These are phyloP conservation scores for Chydorus sphaericus DNA, from an alignment of 2,888 invertebrate genomes.

Conservation along the genomic window DNA sequence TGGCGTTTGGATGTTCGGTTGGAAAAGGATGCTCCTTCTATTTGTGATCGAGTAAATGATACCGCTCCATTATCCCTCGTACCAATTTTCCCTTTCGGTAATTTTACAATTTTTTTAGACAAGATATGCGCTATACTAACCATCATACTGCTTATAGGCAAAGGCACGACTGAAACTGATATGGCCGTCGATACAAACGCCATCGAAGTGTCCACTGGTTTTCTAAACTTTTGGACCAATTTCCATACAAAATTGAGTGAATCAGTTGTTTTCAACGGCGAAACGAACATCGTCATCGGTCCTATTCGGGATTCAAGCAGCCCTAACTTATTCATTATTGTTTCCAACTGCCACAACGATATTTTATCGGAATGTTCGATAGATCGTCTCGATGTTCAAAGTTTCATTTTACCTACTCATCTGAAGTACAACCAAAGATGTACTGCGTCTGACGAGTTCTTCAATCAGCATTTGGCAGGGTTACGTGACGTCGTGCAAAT, in stretches of 20 bases:
- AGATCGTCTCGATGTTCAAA: constrained; percentile 1
- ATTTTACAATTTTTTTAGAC: background rate
- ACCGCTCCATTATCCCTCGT: background rate
- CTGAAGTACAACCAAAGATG: background rate
- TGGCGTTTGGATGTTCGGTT: background rate
- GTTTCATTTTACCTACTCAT: constrained; percentile 10
- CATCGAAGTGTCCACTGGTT: background rate
- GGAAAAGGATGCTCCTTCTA: background rate
- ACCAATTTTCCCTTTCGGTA: background rate
- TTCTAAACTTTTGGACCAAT: background rate
- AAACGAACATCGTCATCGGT: background rate
- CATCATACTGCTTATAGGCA: background rate
- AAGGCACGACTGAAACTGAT: background rate
- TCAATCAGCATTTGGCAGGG: background rate
- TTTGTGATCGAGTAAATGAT: background rate
- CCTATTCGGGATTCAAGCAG: background rate
- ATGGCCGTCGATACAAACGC: background rate
- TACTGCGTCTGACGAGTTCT: background rate
- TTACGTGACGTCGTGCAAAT: constrained; percentile 11
- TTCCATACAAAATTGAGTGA: background rate
- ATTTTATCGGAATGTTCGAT: background rate
- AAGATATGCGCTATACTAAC: background rate
- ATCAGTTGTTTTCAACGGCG: background rate
- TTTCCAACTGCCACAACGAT: background rate
- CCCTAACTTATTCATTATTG: background rate